phyloP scores from a whole-genome alignment of 1,140 invertebrate genomes.

The Leptinotarsa undecemlineata region DNA sequence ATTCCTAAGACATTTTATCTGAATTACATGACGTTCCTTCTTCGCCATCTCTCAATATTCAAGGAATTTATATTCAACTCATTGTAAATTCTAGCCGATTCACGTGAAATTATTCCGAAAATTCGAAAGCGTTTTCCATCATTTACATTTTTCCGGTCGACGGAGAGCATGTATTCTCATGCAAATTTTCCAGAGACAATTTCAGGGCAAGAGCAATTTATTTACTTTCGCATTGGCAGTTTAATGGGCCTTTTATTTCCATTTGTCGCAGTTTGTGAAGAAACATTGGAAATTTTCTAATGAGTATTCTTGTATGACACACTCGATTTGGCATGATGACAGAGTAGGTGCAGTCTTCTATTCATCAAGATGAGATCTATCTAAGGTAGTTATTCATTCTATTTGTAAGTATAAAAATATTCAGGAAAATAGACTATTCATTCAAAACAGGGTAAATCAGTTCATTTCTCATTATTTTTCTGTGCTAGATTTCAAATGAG shows the following conservation, averaged over 20 bases:
- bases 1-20: no score
- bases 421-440: no score
- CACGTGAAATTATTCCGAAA: slow-evolving; percentile 27
- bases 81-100: slow-evolving; percentile 8
- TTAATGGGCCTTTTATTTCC: slow-evolving; percentile 40
- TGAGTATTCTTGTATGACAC: slow-evolving; percentile 15
- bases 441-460: no score
- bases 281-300: slow-evolving; percentile 36
- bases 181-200: slow-evolving; percentile 50
- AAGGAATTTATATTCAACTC: neutral
- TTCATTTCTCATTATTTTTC: no score
- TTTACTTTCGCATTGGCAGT: slow-evolving; percentile 40
- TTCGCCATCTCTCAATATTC: neutral
- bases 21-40: neutral
- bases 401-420: no score
- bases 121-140: slow-evolving; percentile 22
- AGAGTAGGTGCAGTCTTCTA: no score
- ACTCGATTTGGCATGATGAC: neutral
- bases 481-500: no score
- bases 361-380: no score
- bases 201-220: slow-evolving; percentile 49
- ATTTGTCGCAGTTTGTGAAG: slow-evolving; percentile 2
- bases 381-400: no score
- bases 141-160: slow-evolving; percentile 35
- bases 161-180: slow-evolving; percentile 44